These are phyloP conservation scores for Erpobdella octoculata DNA, from an alignment of 2,888 invertebrate genomes.

Conservation along the genomic window DNA sequence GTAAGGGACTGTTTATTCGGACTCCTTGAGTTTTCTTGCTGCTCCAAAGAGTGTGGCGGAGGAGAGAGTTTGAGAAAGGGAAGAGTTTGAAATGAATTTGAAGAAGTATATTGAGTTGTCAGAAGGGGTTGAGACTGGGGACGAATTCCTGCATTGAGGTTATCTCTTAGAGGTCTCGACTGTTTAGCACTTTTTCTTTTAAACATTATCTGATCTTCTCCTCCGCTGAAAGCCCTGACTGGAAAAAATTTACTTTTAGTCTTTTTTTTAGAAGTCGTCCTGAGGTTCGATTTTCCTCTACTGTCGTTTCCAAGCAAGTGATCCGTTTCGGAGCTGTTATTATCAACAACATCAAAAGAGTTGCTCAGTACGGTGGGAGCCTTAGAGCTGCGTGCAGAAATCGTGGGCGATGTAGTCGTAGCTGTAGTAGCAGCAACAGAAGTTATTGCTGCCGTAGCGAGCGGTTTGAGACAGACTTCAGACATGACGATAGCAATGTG, in stretches of 20 bases:
- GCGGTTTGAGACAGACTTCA: not conserved
- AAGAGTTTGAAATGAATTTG: conserved; percentile 2
- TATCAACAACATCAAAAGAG: not conserved
- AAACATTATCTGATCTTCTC: not conserved
- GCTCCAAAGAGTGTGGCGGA: not conserved
- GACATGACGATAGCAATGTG: not conserved
- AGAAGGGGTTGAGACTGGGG: not conserved
- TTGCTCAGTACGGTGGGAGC: not conserved
- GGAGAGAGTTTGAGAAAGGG: not conserved
- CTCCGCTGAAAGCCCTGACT: not conserved
- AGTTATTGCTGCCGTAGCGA: not conserved
- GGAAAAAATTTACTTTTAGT: not conserved
- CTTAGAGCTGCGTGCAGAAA: not conserved
- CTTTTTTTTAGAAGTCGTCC: not conserved
- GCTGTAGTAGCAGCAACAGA: not conserved
- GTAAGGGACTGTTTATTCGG: not conserved
- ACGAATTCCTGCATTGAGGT: not conserved
- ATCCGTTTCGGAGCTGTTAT: conserved; percentile 10
- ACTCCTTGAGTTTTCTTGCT: not conserved
- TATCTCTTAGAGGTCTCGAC: not conserved
- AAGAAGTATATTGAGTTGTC: not conserved
- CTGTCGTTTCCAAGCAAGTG: conserved; percentile 8
- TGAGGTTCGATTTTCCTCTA: not conserved
- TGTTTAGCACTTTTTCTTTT: not conserved
- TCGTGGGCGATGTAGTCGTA: not conserved